Evolutionary conservation across 2,113 vertebrate species (phyloP), one percentile per base, ranked within the genome.

Genomic region (Callithrix jacchus): DNA sequence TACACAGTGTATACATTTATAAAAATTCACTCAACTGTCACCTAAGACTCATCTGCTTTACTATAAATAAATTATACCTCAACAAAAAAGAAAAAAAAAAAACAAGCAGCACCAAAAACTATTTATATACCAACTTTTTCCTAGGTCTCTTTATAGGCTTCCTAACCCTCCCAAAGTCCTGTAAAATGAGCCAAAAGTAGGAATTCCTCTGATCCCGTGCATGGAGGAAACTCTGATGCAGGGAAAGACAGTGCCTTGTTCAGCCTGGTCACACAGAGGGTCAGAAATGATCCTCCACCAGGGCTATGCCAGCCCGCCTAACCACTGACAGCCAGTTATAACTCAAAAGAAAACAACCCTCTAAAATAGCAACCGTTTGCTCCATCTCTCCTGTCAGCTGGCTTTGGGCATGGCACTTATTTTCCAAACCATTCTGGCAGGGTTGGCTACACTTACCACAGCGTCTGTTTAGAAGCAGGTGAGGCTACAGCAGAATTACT

Each of bases 351-450:
- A 98, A 96, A 97, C 91, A 87, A 95, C 2, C 54, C 40, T 45
- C 77, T 64, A 91, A 96, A 97, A 96, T 87, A 96, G 91, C 64
- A 96, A 96, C 56, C 84, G 37, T 66, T 91, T 89, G 76, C 66
- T 95, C 88, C 56, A 9, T 81, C 87, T 84, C 82, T 83, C 83
- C 94, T 61, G 80, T 96, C 71, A 79, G 83, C 49, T 58, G 61
- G 49, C 54, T 91, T 96, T 97, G 79, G 91, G 16, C 73, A 90
- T 3, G 21, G 88, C 52, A 96, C 61, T 64, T 96, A 84, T 91
- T 95, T 87, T 96, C 56, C 76, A 89, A 97, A 80, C 70, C 84
- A 89, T 54, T 58, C 88, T 95, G 91, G 88, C 85, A 85, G 56
- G 77, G 56, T 13, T 92, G 52, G 89, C 54, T 87, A 87, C 54